phyloP scores from a whole-genome alignment of 2,797 vertebrate genomes.

The Dryobates pubescens region DNA sequence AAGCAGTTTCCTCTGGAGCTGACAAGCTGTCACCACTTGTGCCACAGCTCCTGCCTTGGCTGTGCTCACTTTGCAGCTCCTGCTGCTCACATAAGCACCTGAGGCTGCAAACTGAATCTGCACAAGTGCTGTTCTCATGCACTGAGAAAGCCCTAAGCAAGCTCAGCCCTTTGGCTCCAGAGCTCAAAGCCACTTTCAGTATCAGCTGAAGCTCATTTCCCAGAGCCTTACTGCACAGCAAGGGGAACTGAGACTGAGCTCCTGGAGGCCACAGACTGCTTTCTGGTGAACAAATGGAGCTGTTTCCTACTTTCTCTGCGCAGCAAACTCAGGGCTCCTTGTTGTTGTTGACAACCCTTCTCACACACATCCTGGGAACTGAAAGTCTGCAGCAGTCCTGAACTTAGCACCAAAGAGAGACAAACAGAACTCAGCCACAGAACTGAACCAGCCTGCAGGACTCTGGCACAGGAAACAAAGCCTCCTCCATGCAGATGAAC shows the following conservation, averaged over 20 bases:
- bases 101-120: background rate
- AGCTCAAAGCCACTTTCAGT: background rate
- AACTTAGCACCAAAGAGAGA: background rate
- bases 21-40: background rate
- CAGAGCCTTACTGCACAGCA: background rate
- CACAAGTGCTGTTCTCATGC: too few relatives aligned
- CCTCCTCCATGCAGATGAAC: background rate
- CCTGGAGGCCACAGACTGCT: background rate
- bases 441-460: background rate
- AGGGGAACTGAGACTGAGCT: background rate
- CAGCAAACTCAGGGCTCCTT: background rate
- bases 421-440: background rate
- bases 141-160: background rate
- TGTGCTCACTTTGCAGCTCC: background rate
- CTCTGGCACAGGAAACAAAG: background rate
- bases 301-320: background rate
- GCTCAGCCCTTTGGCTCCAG: background rate
- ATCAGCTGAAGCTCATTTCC: background rate
- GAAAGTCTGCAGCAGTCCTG: background rate
- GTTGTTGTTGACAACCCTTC: background rate
- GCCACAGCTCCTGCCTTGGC: background rate
- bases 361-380: background rate
- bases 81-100: background rate
- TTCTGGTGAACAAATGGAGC: background rate
- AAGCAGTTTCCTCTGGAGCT: background rate